A percentile compares a stretch with the other conserved stretches of the same genome.
These are phyloP conservation scores for Lytechinus variegatus DNA, from an alignment of 35 echinoderm and acorn worm species.

Conservation along the genomic window DNA sequence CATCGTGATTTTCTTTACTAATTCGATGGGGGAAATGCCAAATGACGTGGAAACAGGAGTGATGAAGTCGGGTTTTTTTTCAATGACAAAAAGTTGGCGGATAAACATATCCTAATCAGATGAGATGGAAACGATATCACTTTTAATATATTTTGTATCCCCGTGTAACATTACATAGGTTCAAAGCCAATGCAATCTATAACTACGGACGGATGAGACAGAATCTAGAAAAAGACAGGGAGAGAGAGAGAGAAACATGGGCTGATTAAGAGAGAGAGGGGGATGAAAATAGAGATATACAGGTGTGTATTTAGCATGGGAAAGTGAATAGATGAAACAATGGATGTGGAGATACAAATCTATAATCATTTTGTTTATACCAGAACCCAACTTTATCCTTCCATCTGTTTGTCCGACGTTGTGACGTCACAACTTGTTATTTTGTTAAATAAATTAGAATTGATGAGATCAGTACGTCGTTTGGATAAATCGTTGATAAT, in stretches of 20 bases:
- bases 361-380: not conserved
- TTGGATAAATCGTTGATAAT: slow-evolving; percentile 13
- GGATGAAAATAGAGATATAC: not conserved
- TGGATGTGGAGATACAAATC: not conserved
- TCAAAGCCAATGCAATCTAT: not conserved
- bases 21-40: too few relatives aligned
- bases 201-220: not conserved
- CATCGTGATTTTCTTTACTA: too few relatives aligned
- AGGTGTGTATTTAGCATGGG: too few relatives aligned
- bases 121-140: not conserved
- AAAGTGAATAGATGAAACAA: not conserved
- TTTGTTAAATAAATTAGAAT: not conserved
- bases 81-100: not conserved
- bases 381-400: not conserved
- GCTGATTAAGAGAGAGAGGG: not conserved
- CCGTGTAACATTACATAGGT: not conserved
- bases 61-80: not conserved
- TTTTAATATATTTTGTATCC: not conserved
- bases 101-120: slow-evolving; percentile 17
- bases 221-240: not conserved
- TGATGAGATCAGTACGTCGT: not conserved
- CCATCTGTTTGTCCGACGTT: not conserved
- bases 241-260: not conserved
- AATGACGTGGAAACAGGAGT: not conserved
- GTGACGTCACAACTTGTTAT: not conserved